These are phyloP conservation scores for Mesembrinibis cayennensis DNA, from an alignment of 2,113 vertebrate species.

Conservation along the genomic window DNA sequence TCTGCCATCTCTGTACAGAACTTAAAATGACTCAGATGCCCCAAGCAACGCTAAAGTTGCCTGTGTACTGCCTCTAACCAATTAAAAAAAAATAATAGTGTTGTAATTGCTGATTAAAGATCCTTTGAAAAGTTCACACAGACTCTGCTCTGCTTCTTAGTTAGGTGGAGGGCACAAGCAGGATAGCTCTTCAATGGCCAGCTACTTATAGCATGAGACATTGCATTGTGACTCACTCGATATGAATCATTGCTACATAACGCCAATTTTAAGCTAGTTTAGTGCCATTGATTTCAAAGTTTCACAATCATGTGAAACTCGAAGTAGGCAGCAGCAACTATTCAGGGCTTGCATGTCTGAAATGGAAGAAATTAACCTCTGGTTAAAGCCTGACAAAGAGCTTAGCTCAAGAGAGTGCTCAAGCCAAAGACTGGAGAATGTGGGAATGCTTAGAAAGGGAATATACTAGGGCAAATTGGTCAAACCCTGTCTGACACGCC, in stretches of 20 bases:
- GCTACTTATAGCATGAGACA: constrained; percentile 4
- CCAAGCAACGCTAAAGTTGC: neutral
- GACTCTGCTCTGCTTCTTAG: neutral
- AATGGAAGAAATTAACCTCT: neutral
- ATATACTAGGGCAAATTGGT: neutral
- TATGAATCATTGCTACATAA: constrained; percentile 29
- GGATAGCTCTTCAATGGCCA: neutral
- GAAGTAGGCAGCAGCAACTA: neutral
- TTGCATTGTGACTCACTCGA: constrained; percentile 43
- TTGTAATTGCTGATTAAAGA: constrained; percentile 18
- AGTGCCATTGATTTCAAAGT: constrained; percentile 27
- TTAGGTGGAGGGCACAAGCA: neutral
- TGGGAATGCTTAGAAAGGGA: neutral
- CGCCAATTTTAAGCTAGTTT: neutral
- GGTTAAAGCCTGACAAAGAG: neutral
- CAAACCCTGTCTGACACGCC: neutral
- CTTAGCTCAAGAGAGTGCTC: neutral
- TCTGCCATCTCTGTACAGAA: neutral
- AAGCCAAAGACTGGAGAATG: neutral
- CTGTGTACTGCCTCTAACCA: neutral
- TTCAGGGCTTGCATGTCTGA: neutral
- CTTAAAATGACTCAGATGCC: neutral
- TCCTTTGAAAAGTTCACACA: neutral
- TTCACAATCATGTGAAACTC: neutral
- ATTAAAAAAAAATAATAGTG: neutral